Conservation (phyloP, 1,140 invertebrate species). For the Lordiphosa collinella region DNA sequence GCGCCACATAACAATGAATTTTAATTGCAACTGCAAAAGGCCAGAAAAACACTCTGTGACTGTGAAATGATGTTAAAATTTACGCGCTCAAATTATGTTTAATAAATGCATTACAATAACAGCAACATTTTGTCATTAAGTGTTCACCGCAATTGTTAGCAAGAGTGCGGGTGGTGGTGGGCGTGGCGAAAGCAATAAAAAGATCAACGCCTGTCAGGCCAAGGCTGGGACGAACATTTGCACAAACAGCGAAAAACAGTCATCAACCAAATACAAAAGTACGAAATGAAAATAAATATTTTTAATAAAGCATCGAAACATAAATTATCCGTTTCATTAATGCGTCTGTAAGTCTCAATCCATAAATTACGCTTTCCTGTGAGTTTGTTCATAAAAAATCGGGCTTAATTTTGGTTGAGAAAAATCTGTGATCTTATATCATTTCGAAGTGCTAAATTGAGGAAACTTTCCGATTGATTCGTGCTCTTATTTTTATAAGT, state of each 20-base stretch:
- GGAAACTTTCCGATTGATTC: too few species aligned
- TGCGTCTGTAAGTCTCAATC: not conserved
- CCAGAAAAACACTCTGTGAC: slow-evolving; percentile 15
- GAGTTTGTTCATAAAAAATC: not conserved
- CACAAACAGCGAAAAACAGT: slow-evolving; percentile 13
- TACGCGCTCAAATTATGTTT: slow-evolving; percentile 69
- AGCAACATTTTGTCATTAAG: slow-evolving; percentile 67
- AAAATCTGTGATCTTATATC: too few species aligned
- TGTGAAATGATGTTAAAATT: slow-evolving; percentile 43
- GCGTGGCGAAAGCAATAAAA: slow-evolving; percentile 52
- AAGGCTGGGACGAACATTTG: slow-evolving; percentile 9
- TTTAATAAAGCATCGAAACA: slow-evolving; percentile 11
- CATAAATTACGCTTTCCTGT: not conserved
- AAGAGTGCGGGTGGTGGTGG: slow-evolving; percentile 11
- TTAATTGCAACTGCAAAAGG: slow-evolving; percentile 55
- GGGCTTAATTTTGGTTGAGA: too few species aligned
- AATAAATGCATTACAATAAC: slow-evolving; percentile 71
- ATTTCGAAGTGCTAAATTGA: too few species aligned
- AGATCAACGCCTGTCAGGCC: slow-evolving; percentile 53
- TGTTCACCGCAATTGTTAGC: slow-evolving; percentile 35
- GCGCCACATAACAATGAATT: slow-evolving; percentile 72
- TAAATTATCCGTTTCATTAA: slow-evolving; percentile 15
- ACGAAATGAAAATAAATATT: slow-evolving; percentile 35
- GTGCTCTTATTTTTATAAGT: too few species aligned
- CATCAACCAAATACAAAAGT: slow-evolving; percentile 1